Evolutionary conservation across 1,140 invertebrate species (phyloP), one percentile per base, ranked within the genome.

Genomic region (Arion vulgaris): DNA sequence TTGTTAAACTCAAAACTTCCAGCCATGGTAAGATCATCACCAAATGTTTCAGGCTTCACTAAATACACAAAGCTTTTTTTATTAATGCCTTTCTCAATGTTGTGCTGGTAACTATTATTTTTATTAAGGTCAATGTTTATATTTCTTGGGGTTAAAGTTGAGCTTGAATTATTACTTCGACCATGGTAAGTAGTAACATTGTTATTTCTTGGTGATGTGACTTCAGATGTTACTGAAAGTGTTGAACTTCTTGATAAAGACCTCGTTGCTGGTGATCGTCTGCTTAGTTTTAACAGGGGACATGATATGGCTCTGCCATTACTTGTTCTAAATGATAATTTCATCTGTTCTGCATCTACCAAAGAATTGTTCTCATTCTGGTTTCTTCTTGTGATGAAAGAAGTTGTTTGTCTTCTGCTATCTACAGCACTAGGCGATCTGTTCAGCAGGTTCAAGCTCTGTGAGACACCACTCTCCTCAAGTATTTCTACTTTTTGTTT

Each of bases 1-100:
- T 84, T 81, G 15, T 84, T 69, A 0, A 83, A 82, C 66, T 86
- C 84, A 28, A 87, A 83, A 13, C 83, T 84, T 49, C 82, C 84
- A 19, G n/a, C n/a, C n/a, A n/a, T n/a, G n/a, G 80, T 85, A 1
- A 86, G 83, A 38, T 85, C 85, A 53, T 86, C 84, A 26, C 87
- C 88, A 88, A 87, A 89, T 38, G 88, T 89, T 78, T 91, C 88
- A 73, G 88, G 86, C 5, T n/a, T n/a, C 26, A n/a, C 5, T 13
- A n/a, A n/a, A n/a, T n/a, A n/a, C n/a, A n/a, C n/a, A n/a, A n/a
- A n/a, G n/a, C n/a, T n/a, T n/a, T n/a, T n/a, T n/a, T n/a, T n/a
- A n/a, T n/a, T n/a, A n/a, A n/a, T n/a, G n/a, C n/a, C n/a, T n/a
- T n/a, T n/a, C n/a, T n/a, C n/a, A n/a, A n/a, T n/a, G n/a, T n/a